Evolutionary conservation across 2,888 invertebrate species (phyloP).

Genomic region (Dolomedes plantarius): DNA sequence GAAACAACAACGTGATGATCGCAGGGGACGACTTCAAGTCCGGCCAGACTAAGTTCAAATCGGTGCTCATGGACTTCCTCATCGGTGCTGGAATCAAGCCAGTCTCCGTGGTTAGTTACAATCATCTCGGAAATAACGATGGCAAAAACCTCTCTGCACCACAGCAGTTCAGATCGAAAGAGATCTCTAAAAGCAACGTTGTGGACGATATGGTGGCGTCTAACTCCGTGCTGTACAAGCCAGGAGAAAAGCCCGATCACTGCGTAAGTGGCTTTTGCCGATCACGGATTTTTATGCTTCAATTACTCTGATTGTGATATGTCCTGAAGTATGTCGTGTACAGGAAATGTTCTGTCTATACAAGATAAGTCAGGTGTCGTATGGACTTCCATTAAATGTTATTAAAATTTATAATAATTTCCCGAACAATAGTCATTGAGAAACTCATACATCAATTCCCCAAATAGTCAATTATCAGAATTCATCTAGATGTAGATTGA

Average conservation of each 20-base stretch:
- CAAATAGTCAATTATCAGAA: too few relatives aligned
- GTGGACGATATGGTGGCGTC: conserved; percentile 96
- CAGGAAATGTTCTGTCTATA: too few relatives aligned
- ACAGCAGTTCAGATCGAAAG: conserved; percentile 91
- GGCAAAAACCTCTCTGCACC: conserved; percentile 96
- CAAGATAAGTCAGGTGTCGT: too few relatives aligned
- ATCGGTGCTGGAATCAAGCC: conserved; percentile 96
- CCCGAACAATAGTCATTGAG: too few relatives aligned
- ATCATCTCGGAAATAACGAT: conserved; percentile 98
- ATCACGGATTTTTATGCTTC: too few relatives aligned
- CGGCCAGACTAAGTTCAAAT: conserved; percentile 97
- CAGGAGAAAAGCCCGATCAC: conserved; percentile 92
- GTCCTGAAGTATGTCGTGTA: too few relatives aligned
- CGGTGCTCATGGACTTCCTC: conserved; percentile 95
- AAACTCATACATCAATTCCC: too few relatives aligned
- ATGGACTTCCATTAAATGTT: too few relatives aligned
- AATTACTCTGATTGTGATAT: too few relatives aligned
- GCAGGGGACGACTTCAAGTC: conserved; percentile 98
- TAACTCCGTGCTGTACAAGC: conserved; percentile 87
- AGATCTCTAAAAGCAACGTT: conserved; percentile 96
- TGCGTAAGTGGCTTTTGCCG: conserved; percentile 81
- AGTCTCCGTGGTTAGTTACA: conserved; percentile 96
- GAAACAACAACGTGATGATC: conserved; percentile 85
- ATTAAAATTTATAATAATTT: too few relatives aligned
- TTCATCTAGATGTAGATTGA: too few relatives aligned